Base-by-base conservation (phyloP, 1,140 invertebrate species). In the Bemisia tabaci region DNA sequence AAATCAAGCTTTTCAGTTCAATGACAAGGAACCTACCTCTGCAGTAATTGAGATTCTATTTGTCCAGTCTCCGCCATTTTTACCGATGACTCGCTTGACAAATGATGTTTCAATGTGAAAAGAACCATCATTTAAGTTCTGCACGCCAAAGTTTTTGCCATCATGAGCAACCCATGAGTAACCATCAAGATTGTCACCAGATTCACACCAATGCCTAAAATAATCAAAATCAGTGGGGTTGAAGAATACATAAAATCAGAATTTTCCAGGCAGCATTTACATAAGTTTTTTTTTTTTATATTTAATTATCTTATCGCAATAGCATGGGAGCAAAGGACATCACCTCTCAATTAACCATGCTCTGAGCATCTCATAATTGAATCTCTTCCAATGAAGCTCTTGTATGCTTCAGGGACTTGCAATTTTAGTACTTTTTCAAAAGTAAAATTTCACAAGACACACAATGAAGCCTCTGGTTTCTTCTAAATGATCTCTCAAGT, bases 141-240 rank as follows among this genome's bases (percentile, higher is more conserved):
- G 96, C 58, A 91, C 79, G 1, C 96, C 97, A 82, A 98, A 98
- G 62, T 84, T 87, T 25, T 82, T 80, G 0, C 95, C 95, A 79
- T 99, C 94, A 76, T 98, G 95, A 69, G 91, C 84, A 1, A 87
- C 75, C 96, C 96, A 99, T 0, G 89, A 88, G 77, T 87, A 91
- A 63, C 80, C 84, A 21, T 87, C 79, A 23, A 98, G 78, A 71
- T 86, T 82, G 76, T 98, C 94, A 64, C 85, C 84, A 76, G 96
- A 91, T 68, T 95, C 88, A 79, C 95, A 98, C 91, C 90, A 95
- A 76, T 98, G 95, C 62, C 94, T 87, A 72, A 76, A 48, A 48
- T 17, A 48, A 9, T 48, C 33, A 48, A 48, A 79, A 75, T 63
- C 25, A 66, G 26, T 63, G 64, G n/a, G 62, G 62, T 23, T n/a